These are phyloP conservation scores for Oegoconia quadripuncta DNA, from an alignment of 2,888 invertebrate genomes.

Conservation along the genomic window DNA sequence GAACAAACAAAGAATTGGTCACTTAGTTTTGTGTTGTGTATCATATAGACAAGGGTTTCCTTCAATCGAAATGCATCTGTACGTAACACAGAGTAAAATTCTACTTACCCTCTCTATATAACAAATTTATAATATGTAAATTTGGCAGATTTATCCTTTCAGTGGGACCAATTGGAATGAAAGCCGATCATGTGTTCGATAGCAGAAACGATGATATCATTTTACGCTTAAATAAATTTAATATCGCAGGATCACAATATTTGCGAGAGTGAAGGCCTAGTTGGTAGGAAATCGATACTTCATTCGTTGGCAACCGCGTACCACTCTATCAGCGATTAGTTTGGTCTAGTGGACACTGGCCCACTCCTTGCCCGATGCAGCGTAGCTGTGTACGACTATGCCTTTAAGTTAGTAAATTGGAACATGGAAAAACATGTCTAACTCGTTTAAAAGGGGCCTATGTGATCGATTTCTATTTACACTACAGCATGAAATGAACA, in stretches of 20 bases:
- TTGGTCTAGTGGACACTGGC: conserved; percentile 67
- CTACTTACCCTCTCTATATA: too few relatives aligned
- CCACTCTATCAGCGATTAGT: conserved; percentile 76
- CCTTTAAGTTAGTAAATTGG: background rate
- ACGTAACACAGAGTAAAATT: too few relatives aligned
- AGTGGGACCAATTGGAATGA: conserved; percentile 1
- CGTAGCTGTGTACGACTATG: background rate
- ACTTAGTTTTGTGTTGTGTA: too few relatives aligned
- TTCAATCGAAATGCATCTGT: too few relatives aligned
- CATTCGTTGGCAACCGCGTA: conserved; percentile 66
- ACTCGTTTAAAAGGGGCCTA: too few relatives aligned
- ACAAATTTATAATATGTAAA: too few relatives aligned
- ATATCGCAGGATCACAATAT: conserved; percentile 9
- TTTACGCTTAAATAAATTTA: conserved; percentile 13
- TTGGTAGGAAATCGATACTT: conserved; percentile 62
- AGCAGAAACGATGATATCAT: conserved; percentile 7
- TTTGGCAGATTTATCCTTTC: conserved; percentile 1
- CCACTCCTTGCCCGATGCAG: conserved; percentile 45
- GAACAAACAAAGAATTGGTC: too few relatives aligned
- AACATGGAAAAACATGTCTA: too few relatives aligned
- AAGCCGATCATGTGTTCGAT: too few relatives aligned
- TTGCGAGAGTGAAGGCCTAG: conserved; percentile 14
- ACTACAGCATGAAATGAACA: too few relatives aligned
- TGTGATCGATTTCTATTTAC: too few relatives aligned
- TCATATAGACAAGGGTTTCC: too few relatives aligned